Conservation (phyloP, 2,113 vertebrate genomes). For the Pomatostomus ruficeps region DNA sequence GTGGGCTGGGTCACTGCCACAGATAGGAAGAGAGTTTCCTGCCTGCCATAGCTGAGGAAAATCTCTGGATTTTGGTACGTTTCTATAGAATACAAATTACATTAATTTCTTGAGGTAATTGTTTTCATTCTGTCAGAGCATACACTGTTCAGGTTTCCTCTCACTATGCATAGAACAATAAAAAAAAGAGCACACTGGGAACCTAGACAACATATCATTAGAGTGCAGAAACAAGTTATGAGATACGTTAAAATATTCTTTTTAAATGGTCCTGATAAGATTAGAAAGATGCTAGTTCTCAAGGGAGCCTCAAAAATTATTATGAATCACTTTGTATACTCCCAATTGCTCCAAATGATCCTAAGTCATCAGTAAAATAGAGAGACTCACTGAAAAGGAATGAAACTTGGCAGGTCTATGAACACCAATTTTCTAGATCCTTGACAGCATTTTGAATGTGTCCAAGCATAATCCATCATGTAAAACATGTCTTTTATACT, state of each 20-base stretch:
- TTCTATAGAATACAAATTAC: background rate
- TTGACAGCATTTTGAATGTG: background rate
- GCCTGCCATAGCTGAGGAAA: background rate
- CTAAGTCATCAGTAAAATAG: background rate
- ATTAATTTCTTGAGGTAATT: background rate
- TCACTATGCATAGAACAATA: background rate
- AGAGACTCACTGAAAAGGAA: background rate
- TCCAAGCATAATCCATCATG: background rate
- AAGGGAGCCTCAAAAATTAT: background rate
- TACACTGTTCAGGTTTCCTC: background rate
- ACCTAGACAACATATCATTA: background rate
- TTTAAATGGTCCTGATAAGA: background rate
- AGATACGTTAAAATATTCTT: background rate
- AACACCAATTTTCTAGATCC: background rate
- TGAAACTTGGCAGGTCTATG: background rate
- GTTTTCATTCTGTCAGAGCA: background rate
- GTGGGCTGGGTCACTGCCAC: too few relatives aligned
- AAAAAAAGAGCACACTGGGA: background rate
- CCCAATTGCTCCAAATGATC: background rate
- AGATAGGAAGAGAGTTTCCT: background rate
- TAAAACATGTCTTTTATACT: background rate
- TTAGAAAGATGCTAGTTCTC: background rate
- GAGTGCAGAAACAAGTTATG: background rate
- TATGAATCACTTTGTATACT: background rate
- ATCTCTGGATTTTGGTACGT: background rate